Base-by-base conservation (phyloP, 2,888 invertebrate species). In the Euclidia mi region DNA sequence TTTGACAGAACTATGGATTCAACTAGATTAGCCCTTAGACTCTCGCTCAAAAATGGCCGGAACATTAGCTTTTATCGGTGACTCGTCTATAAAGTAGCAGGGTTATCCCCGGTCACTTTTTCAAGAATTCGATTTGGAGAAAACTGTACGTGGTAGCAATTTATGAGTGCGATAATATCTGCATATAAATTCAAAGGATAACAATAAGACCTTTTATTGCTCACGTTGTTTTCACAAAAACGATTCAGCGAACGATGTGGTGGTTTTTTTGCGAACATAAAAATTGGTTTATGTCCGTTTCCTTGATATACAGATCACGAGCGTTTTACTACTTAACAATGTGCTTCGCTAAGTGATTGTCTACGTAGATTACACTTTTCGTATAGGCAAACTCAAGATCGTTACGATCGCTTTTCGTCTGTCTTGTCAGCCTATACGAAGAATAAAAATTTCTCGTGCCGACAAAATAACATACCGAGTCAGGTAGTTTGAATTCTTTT, bases 121-220 rank as follows among this genome's bases (percentile, higher is more conserved):
- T 87, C 81, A 80, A 83, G 83, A 80, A 82, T 82, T 78, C 84
- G 87, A 89, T 88, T 89, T 83, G 74, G 87, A 83, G 82, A 78
- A 81, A 86, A 84, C 85, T 84, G 88, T 87, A 88, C 88, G 88
- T 85, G 84, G 87, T 85, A 84, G 86, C 88, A 91, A 92, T 92
- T 92, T 92, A 92, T 91, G 89, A 82, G 83, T 74, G 87, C 90
- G 91, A 92, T 92, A 91, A 92, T 91, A 93, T 92, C 91, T 88
- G 91, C 90, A 90, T 91, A 92, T 94, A 93, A 94, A 93, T 93
- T 92, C 92, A 91, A 90, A 92, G 93, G 92, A 92, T 92, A 92
- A 92, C 92, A 91, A 91, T 93, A 92, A 92, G 90, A 89, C 88
- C 86, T 93, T 93, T n/a, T n/a, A n/a, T n/a, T n/a, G n/a, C n/a